Base-by-base conservation (phyloP, 2,888 invertebrate genomes). In the Drosophila ezoana region DNA sequence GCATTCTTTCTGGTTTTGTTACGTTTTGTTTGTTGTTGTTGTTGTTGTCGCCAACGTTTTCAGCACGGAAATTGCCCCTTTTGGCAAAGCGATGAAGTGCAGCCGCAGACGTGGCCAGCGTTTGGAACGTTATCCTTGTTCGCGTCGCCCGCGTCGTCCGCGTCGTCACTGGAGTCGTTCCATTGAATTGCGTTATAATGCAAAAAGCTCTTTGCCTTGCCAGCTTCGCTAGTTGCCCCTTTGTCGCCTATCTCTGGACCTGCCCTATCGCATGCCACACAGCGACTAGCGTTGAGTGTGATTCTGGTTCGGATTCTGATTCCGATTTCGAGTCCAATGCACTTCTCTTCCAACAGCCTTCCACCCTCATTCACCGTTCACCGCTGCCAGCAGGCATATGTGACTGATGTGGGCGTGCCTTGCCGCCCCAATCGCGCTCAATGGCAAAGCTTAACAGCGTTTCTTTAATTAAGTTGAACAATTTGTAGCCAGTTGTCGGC, bases 401-500 rank as follows among this genome's bases (percentile, higher is more conserved):
- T 69, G 77, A 62, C 62, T 60, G 78, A 60, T 73, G 74, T 68
- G 77, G 71, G 77, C 72, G 71, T 74, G 40, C 35, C 10, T 33
- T 20, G 18, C 23, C 40, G 57, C 48, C 40, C 53, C 56, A 57
- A 57, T 20, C 63, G 53, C 62, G 61, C 79, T 84, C 81, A 81
- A 75, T 82, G 76, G 86, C 86, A 72, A 72, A 69, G 70, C 83
- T 77, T 82, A 80, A 87, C 83, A 85, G 75, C 77, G 86, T 73
- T 83, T 82, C 83, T 83, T 83, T 83, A 83, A 83, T 83, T 83
- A 87, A 87, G 86, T 87, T 82, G 75, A 66, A 82, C 88, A 85
- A 87, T 87, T 82, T 83, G 88, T 85, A 75, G 86, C 78, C 88
- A 72, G 83, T 82, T 85, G 82, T 65, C 76, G 61, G 33, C 72